Percentiles rank a stretch among this genome's conserved stretches.
These are phyloP conservation scores for Microdon myrmicae DNA, from an alignment of 2,888 invertebrate species.

Conservation along the genomic window DNA sequence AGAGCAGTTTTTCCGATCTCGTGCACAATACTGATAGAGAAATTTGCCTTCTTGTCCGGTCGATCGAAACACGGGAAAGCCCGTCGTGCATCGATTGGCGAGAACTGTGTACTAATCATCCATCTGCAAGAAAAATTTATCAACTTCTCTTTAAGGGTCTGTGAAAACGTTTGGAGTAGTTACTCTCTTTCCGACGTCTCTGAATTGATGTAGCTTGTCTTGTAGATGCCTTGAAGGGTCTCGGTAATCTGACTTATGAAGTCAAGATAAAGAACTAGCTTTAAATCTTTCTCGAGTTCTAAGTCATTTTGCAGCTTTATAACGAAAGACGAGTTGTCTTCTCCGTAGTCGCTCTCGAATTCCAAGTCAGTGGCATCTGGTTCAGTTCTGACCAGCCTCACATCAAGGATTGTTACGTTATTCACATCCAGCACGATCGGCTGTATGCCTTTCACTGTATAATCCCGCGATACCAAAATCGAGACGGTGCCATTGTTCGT, in stretches of 20 bases:
- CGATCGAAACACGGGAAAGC: slow-evolving; percentile 92
- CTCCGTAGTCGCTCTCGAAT: slow-evolving; percentile 63
- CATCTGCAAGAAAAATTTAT: slow-evolving; percentile 69
- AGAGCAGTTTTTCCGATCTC: slow-evolving; percentile 66
- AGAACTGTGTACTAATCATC: slow-evolving; percentile 83
- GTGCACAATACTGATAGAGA: slow-evolving; percentile 75
- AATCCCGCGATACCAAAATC: slow-evolving; percentile 62
- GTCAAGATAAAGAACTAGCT: slow-evolving; percentile 68
- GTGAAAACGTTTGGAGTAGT: slow-evolving; percentile 49
- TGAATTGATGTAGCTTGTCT: slow-evolving; percentile 67
- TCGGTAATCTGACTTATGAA: slow-evolving; percentile 70
- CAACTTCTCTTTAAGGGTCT: not conserved
- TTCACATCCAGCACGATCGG: slow-evolving; percentile 65
- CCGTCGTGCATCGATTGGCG: slow-evolving; percentile 80
- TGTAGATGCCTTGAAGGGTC: slow-evolving; percentile 70
- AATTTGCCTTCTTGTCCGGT: slow-evolving; percentile 82
- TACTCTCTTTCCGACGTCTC: slow-evolving; percentile 64
- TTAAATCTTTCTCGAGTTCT: slow-evolving; percentile 54
- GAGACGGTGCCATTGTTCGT: slow-evolving; percentile 62
- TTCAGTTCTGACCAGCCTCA: slow-evolving; percentile 57
- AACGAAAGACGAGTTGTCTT: slow-evolving; percentile 61
- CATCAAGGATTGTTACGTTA: slow-evolving; percentile 63
- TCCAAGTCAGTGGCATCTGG: slow-evolving; percentile 57
- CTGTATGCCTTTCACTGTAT: slow-evolving; percentile 57
- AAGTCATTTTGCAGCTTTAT: slow-evolving; percentile 57